These are phyloP conservation scores for Melanostoma mellinum DNA, from an alignment of 2,888 invertebrate genomes.

Conservation along the genomic window DNA sequence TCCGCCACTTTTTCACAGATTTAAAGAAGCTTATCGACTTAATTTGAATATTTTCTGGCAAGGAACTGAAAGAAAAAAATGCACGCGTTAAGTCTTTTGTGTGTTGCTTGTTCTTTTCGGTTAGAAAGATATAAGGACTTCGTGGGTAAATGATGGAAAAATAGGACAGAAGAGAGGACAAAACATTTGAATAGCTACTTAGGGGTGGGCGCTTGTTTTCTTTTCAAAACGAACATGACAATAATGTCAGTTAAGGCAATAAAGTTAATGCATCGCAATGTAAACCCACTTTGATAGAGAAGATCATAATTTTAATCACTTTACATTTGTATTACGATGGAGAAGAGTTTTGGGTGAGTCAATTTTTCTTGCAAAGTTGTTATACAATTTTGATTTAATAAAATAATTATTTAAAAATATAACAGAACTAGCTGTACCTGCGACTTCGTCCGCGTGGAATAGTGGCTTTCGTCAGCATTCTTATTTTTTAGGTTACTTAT, in stretches of 20 bases:
- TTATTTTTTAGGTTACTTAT: too few species aligned
- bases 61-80: conserved; percentile 55
- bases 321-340: conserved; percentile 16
- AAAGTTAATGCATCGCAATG: conserved; percentile 66
- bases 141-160: conserved; percentile 43
- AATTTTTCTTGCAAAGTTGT: too few species aligned
- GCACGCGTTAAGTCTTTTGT: conserved; percentile 56
- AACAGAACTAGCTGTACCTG: too few species aligned
- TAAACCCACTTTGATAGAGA: conserved; percentile 55
- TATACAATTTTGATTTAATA: too few species aligned
- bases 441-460: too few species aligned
- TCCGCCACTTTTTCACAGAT: conserved; percentile 80
- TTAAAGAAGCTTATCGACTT: conserved; percentile 81
- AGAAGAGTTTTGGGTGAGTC: too few species aligned
- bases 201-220: conserved; percentile 53
- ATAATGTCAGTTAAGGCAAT: conserved; percentile 67
- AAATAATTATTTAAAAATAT: too few species aligned
- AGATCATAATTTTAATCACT: conserved; percentile 69
- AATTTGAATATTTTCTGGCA: conserved; percentile 69
- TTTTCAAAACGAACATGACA: conserved; percentile 62
- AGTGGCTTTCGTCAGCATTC: too few species aligned
- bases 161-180: conserved; percentile 29
- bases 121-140: conserved; percentile 46
- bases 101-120: conserved; percentile 35
- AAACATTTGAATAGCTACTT: conserved; percentile 17